Conservation (phyloP, 2,888 invertebrate species). For the Laspeyria flexula region DNA sequence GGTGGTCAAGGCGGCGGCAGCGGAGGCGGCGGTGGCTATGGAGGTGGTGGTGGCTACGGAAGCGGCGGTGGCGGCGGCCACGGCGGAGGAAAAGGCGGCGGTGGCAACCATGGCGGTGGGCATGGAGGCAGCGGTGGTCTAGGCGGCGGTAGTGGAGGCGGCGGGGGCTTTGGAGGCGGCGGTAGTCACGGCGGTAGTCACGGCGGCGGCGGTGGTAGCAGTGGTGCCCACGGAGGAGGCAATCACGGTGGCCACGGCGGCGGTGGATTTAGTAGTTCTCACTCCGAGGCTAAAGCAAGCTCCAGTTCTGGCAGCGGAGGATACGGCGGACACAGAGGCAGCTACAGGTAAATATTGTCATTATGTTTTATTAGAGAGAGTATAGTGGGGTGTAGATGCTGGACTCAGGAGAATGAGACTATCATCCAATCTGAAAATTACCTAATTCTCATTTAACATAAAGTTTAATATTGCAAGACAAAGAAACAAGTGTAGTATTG, state of each 20-base stretch:
- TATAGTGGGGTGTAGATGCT: too few species aligned
- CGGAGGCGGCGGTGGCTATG: conserved; percentile 6
- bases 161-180: conserved; percentile 29
- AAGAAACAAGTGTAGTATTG: neutral
- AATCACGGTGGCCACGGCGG: conserved; percentile 23
- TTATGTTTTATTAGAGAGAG: too few species aligned
- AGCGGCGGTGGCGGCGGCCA: conserved; percentile 40
- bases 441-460: too few species aligned
- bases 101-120: conserved; percentile 33
- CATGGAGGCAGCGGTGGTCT: conserved; percentile 34
- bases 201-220: conserved; percentile 36
- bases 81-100: conserved; percentile 33
- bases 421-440: too few species aligned
- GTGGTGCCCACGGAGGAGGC: conserved; percentile 35
- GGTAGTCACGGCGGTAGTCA: conserved; percentile 46
- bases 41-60: conserved; percentile 29
- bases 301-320: conserved; percentile 35
- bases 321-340: conserved; percentile 44
- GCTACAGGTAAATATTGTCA: conserved; percentile 54
- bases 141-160: conserved; percentile 37
- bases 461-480: too few species aligned
- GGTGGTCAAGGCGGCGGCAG: neutral
- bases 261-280: neutral
- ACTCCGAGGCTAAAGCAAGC: conserved; percentile 26
- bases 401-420: too few species aligned